Evolutionary conservation across 2,113 vertebrate genomes (phyloP).

Genomic region (Bungarus multicinctus): DNA sequence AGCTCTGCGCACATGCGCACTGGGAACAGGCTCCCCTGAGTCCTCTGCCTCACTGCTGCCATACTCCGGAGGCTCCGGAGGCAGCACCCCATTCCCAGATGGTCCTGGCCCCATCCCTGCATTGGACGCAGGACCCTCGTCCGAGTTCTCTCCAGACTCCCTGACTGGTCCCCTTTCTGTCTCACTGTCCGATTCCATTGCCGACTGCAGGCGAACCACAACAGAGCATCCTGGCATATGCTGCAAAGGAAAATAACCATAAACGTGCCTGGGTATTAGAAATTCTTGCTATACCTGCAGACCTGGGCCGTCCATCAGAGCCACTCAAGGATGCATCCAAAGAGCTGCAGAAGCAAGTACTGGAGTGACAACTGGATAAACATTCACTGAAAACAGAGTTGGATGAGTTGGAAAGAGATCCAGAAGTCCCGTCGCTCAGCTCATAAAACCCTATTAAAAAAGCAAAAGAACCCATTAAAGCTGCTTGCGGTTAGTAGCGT

Average conservation of each 20-base stretch:
- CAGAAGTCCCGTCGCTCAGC: constrained; percentile 87
- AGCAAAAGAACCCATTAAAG: constrained; percentile 25
- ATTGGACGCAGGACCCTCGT: too few species aligned
- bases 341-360: constrained; percentile 88
- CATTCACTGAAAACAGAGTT: constrained; percentile 97
- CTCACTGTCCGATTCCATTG: too few species aligned
- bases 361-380: constrained; percentile 90
- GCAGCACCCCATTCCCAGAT: too few species aligned
- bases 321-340: constrained; percentile 82
- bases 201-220: too few species aligned
- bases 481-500: too few species aligned
- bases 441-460: constrained; percentile 90
- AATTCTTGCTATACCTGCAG: constrained; percentile 79
- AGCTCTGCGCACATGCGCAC: too few species aligned
- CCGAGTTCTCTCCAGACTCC: too few species aligned
- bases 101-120: too few species aligned
- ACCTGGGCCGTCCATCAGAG: constrained; percentile 82
- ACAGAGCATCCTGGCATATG: not conserved
- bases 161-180: too few species aligned
- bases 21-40: too few species aligned
- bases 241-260: not conserved
- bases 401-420: constrained; percentile 94
- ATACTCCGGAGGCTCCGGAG: too few species aligned
- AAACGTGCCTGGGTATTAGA: not conserved
- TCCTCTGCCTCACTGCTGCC: too few species aligned